Percentiles rank a stretch among this genome's conserved stretches.
phyloP scores from a whole-genome alignment of 1,140 invertebrate genomes.

The Hylyphantes graminicola region DNA sequence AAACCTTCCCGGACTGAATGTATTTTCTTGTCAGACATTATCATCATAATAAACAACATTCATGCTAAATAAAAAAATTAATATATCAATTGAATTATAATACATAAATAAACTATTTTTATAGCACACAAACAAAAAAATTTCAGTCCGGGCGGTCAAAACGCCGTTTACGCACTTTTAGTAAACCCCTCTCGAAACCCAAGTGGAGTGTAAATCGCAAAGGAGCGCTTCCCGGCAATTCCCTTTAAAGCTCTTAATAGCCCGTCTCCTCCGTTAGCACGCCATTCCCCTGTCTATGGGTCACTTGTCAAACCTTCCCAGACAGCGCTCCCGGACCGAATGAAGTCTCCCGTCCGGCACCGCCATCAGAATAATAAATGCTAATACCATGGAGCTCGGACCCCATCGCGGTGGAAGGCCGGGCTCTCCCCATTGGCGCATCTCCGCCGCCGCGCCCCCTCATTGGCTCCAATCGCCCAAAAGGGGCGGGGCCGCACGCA shows the following conservation, averaged over 20 bases:
- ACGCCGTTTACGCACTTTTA: too few relatives aligned
- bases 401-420: constrained; percentile 35
- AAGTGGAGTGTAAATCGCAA: not conserved
- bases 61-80: too few relatives aligned
- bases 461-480: constrained; percentile 34
- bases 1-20: too few relatives aligned
- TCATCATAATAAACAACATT: too few relatives aligned
- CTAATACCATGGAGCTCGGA: constrained; percentile 59
- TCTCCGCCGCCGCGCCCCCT: constrained; percentile 15
- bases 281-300: constrained; percentile 26
- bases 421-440: constrained; percentile 50
- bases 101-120: too few relatives aligned
- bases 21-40: too few relatives aligned
- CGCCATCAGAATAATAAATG: constrained; percentile 61
- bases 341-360: constrained; percentile 46
- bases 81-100: too few relatives aligned
- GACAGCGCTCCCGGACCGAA: not conserved
- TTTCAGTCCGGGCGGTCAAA: too few relatives aligned
- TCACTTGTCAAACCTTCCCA: constrained; percentile 40
- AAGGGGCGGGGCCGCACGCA: constrained; percentile 46
- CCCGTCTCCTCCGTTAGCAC: constrained; percentile 1
- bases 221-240: constrained; percentile 21
- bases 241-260: not conserved
- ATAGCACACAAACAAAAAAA: too few relatives aligned
- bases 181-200: too few relatives aligned